Base-by-base conservation (phyloP, 2,888 invertebrate genomes). In the Drosophila fulvimacula region DNA sequence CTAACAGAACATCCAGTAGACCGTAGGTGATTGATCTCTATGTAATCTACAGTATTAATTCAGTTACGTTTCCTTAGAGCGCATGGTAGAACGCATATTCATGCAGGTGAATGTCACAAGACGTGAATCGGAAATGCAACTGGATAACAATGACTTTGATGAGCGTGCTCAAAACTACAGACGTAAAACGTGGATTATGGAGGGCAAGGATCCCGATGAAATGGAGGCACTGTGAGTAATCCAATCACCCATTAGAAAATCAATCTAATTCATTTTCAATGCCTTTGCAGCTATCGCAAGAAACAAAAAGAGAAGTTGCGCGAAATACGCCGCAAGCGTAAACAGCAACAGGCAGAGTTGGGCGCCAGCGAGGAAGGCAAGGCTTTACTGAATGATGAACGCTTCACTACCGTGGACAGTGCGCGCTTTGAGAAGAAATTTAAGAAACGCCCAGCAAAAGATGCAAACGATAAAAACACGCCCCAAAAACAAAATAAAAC, bases 61-160 rank as follows among this genome's bases (percentile, higher is more conserved):
- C 6, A 27, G 6, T n/a, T 19, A 17, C 59, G 91, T 27, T 19
- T 44, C 1, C 17, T 11, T 48, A 96, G 98, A 98, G 89, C 95
- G 95, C 81, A 96, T 98, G 93, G 97, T 98, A 0, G 95, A 96
- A 48, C 96, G 96, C 70, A 98, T 99, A 83, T 96, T 98, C 82
- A 96, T 97, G 42, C 97, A 99, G 92, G 97, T 99, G 42, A 96
- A 97, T 73, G 97, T 99, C 32, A 96, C 98, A 0, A 96, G 97
- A 75, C 95, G 98, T 67, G 98, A 99, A 92, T 98, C 98, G 5
- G 97, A 98, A 92, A 97, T 99, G 48, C 95, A 95, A 91, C 92
- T 99, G 57, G 98, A 98, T 89, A 97, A 98, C 91, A 95, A 95
- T 64, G 96, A 98, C 92, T 98, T 98, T 91, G 98, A 97, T 91